These are phyloP conservation scores for Harpagifer antarcticus DNA, from an alignment of 2,797 vertebrate genomes.

Conservation along the genomic window DNA sequence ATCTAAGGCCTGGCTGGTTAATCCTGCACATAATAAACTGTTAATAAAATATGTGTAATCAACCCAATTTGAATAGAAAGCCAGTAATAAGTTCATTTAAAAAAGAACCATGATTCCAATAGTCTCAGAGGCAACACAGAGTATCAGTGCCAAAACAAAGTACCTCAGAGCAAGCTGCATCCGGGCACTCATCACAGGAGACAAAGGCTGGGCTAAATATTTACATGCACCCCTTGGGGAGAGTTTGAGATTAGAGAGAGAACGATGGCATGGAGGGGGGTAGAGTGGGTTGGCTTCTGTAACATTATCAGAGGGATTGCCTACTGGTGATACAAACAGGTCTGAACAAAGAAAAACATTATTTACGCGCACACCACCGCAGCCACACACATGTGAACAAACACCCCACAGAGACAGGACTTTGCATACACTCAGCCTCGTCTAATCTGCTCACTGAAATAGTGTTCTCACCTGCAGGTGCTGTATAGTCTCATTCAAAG, in stretches of 20 bases:
- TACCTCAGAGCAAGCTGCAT: conserved; percentile 43
- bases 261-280: conserved; percentile 28
- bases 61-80: neutral
- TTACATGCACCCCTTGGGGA: conserved; percentile 69
- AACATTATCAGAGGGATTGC: conserved; percentile 79
- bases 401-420: conserved; percentile 56
- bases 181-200: conserved; percentile 49
- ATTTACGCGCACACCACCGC: conserved; percentile 34
- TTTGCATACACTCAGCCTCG: conserved; percentile 58
- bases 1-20: neutral
- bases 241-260: conserved; percentile 65
- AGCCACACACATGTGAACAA: conserved; percentile 47
- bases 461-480: conserved; percentile 61
- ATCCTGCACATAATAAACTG: neutral
- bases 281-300: conserved; percentile 31
- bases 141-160: conserved; percentile 25
- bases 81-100: neutral
- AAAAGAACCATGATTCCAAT: conserved; percentile 21
- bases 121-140: conserved; percentile 31
- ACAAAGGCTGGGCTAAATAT: conserved; percentile 69
- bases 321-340: conserved; percentile 66
- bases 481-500: conserved; percentile 49
- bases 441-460: conserved; percentile 63
- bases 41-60: neutral
- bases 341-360: conserved; percentile 67